Percentiles rank a stretch among this genome's conserved stretches.
Evolutionary conservation across 2,113 vertebrate species (phyloP).

Genomic region (Rutilus rutilus): DNA sequence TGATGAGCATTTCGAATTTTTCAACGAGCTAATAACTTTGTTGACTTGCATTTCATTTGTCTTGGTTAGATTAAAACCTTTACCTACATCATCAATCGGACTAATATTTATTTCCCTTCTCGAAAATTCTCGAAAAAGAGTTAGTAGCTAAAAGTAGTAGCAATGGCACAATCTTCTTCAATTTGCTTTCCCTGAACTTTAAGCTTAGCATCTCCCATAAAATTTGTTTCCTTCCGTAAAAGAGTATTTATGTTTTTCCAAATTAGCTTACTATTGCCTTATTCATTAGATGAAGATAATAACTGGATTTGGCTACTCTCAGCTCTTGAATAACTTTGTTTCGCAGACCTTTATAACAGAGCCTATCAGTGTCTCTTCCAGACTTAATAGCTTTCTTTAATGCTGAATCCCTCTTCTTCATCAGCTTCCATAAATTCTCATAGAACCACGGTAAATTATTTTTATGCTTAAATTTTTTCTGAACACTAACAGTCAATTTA

Average conservation of each 20-base stretch:
- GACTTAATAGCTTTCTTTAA: too few relatives aligned
- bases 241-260: neutral
- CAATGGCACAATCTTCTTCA: too few relatives aligned
- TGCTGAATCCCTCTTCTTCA: too few relatives aligned
- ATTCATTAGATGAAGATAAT: neutral
- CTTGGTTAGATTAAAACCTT: too few relatives aligned
- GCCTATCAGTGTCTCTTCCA: neutral
- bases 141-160: too few relatives aligned
- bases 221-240: neutral
- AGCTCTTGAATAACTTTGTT: conserved; percentile 16
- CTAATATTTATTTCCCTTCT: too few relatives aligned
- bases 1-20: too few relatives aligned
- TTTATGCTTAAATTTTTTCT: neutral
- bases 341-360: neutral
- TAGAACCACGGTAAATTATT: neutral
- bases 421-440: neutral
- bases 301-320: neutral
- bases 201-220: neutral
- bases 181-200: neutral
- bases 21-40: too few relatives aligned
- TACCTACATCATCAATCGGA: too few relatives aligned
- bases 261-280: neutral
- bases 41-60: too few relatives aligned
- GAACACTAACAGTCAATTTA: neutral
- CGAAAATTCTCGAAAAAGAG: too few relatives aligned